Percentiles rank a stretch among this genome's conserved stretches.
phyloP scores from a whole-genome alignment of 2,797 vertebrate genomes.

The Amniataba percoides region DNA sequence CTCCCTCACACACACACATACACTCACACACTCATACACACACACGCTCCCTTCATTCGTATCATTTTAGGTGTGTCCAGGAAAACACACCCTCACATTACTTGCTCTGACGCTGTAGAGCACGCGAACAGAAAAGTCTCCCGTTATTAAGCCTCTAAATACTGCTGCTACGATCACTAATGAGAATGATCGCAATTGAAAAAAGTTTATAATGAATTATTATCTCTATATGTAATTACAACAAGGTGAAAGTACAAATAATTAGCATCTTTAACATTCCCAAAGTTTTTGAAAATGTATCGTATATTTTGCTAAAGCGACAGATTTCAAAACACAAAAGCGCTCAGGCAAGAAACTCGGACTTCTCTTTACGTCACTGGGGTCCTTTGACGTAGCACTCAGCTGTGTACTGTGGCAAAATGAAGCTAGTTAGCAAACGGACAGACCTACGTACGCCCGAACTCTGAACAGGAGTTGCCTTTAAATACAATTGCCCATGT shows the following conservation, averaged over 20 bases:
- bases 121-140: no score
- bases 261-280: background rate
- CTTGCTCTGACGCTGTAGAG: no score
- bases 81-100: background rate
- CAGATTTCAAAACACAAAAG: background rate
- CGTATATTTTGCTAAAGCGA: background rate
- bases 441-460: background rate
- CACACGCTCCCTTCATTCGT: background rate
- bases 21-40: no score
- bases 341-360: conserved; percentile 59
- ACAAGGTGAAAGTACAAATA: background rate
- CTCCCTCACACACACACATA: background rate
- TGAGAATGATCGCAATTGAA: no score
- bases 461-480: background rate
- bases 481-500: background rate
- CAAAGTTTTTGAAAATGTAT: background rate
- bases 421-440: conserved; percentile 16
- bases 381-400: conserved; percentile 49
- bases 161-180: no score
- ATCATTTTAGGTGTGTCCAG: conserved; percentile 48
- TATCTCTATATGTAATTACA: no score
- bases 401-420: conserved; percentile 27
- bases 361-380: conserved; percentile 13
- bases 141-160: background rate
- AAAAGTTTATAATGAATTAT: no score